phyloP scores from a whole-genome alignment of 2,888 invertebrate species.

The Mayetiola destructor region DNA sequence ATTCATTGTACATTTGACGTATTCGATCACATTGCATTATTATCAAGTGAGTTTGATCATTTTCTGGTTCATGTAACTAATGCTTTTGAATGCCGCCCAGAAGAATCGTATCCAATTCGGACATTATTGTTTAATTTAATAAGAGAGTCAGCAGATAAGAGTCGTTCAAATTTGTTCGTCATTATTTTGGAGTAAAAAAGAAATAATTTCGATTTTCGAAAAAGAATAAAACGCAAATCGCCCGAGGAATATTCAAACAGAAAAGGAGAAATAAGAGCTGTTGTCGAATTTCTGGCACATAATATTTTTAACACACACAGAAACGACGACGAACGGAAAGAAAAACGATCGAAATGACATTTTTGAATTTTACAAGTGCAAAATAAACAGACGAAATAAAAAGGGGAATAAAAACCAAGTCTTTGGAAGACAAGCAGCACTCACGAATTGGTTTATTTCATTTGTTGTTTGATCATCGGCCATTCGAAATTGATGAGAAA shows the following conservation, averaged over 20 bases:
- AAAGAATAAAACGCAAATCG: neutral
- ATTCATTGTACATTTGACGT: neutral
- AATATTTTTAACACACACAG: neutral
- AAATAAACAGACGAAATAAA: neutral
- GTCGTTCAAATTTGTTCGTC: constrained; percentile 6
- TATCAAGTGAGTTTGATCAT: too few species aligned
- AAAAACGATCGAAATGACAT: constrained; percentile 12
- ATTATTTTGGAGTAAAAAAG: constrained; percentile 12
- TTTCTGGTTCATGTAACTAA: neutral
- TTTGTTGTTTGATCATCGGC: too few species aligned
- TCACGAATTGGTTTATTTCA: too few species aligned
- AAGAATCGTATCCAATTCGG: neutral
- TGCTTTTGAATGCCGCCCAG: neutral
- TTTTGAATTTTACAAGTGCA: constrained; percentile 12
- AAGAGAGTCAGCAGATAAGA: neutral
- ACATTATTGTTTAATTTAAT: constrained; percentile 10
- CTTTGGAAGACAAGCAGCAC: neutral
- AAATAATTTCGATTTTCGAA: neutral
- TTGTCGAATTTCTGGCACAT: too few species aligned
- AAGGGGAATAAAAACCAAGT: neutral
- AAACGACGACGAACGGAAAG: constrained; percentile 7
- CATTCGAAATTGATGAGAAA: too few species aligned
- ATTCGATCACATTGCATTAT: too few species aligned
- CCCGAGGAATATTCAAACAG: neutral
- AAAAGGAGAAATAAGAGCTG: neutral